Conservation (phyloP, 2,113 vertebrate species). For the Danionella cerebrum region DNA sequence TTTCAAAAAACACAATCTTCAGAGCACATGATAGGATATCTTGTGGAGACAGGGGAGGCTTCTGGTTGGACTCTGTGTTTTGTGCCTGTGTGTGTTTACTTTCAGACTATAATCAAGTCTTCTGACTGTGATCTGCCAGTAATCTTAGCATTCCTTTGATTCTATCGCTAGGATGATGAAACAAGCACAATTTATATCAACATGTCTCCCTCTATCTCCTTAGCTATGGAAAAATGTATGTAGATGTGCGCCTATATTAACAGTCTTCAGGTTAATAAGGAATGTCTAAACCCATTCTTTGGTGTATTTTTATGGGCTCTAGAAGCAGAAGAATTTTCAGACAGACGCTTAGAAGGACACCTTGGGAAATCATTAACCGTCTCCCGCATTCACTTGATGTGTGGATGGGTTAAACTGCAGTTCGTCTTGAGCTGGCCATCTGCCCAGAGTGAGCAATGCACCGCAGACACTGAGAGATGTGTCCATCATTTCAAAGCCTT, state of each 20-base stretch:
- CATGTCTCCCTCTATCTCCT: not conserved
- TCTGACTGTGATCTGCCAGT: not conserved
- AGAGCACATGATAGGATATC: not conserved
- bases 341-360: not conserved
- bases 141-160: constrained; percentile 2
- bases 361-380: constrained; percentile 11
- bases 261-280: not conserved
- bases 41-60: not conserved
- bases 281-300: not conserved
- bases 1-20: not conserved
- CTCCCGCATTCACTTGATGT: not conserved
- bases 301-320: not conserved
- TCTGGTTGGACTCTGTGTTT: not conserved
- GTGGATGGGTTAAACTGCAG: not conserved
- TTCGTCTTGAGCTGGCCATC: constrained; percentile 11
- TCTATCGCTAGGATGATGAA: not conserved
- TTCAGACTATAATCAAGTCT: not conserved
- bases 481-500: constrained; percentile 2
- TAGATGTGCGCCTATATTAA: not conserved
- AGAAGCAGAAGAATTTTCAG: not conserved
- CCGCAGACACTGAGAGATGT: constrained; percentile 15
- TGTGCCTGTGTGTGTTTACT: not conserved
- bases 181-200: not conserved
- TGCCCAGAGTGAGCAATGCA: constrained; percentile 7
- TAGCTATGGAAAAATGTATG: not conserved